A percentile compares a stretch with the other conserved stretches of the same genome.
These are phyloP conservation scores for Ornithorhynchus anatinus DNA, from an alignment of 2,113 vertebrate species.

Conservation along the genomic window DNA sequence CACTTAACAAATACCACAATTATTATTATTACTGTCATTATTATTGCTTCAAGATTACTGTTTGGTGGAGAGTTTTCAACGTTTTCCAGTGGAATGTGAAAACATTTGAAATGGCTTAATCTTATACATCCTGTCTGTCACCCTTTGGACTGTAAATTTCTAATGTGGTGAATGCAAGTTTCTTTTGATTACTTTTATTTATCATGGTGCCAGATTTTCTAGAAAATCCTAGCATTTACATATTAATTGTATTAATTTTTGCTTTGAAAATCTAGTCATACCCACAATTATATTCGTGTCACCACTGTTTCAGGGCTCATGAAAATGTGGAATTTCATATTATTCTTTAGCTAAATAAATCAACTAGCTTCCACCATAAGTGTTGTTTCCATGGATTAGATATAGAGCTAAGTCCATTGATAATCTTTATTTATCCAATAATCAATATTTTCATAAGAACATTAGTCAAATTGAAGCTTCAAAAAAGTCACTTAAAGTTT, in stretches of 20 bases:
- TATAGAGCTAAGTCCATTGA: background rate
- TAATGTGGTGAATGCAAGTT: background rate
- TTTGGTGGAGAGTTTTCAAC: background rate
- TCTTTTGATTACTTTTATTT: background rate
- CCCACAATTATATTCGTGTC: background rate
- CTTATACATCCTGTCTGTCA: no score
- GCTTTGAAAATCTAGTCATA: background rate
- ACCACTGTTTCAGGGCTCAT: background rate
- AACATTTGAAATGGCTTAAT: no score
- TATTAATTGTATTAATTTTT: background rate
- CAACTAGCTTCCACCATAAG: background rate
- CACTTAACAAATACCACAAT: no score
- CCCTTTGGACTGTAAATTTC: background rate
- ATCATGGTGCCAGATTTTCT: background rate
- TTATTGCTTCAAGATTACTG: background rate
- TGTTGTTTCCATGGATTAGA: background rate
- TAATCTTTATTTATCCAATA: background rate
- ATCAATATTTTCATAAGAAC: background rate
- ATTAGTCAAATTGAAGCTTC: background rate
- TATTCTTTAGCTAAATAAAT: background rate
- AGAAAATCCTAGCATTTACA: background rate
- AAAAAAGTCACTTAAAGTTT: no score
- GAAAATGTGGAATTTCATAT: background rate
- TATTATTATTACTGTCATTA: no score
- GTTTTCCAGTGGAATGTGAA: background rate